phyloP scores from a whole-genome alignment of 2,888 invertebrate species.

The Amphipoea oculea region DNA sequence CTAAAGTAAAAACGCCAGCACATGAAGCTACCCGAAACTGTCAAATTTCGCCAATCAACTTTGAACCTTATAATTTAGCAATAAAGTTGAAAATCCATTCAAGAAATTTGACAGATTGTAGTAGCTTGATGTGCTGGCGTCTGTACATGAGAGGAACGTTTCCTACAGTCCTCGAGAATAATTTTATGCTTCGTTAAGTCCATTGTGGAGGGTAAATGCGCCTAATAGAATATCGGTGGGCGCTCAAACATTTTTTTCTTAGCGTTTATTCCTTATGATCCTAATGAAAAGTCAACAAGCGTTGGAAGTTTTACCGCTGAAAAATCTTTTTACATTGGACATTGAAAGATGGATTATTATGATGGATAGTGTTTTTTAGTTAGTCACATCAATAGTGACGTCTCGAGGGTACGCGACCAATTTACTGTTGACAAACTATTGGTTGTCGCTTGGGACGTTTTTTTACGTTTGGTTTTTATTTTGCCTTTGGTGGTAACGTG shows the following conservation, averaged over 20 bases:
- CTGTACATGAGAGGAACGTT: slow-evolving; percentile 80
- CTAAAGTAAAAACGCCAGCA: slow-evolving; percentile 69
- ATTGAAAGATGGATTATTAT: slow-evolving; percentile 77
- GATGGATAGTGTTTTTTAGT: slow-evolving; percentile 75
- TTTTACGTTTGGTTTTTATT: slow-evolving; percentile 32
- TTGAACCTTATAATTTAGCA: too few species aligned
- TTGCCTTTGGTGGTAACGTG: slow-evolving; percentile 9
- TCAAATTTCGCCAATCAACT: too few species aligned
- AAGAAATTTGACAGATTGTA: too few species aligned
- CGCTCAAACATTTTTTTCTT: slow-evolving; percentile 67
- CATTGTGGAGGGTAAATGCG: slow-evolving; percentile 83
- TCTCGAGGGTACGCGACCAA: slow-evolving; percentile 68
- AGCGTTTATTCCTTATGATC: slow-evolving; percentile 60
- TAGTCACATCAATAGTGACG: slow-evolving; percentile 60
- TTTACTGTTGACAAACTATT: slow-evolving; percentile 71
- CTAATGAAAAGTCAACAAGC: slow-evolving; percentile 82
- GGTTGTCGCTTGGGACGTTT: slow-evolving; percentile 32
- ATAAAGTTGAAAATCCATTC: too few species aligned
- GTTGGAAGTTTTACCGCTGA: slow-evolving; percentile 62
- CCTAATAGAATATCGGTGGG: slow-evolving; percentile 75
- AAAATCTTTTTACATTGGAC: slow-evolving; percentile 71
- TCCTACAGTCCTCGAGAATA: slow-evolving; percentile 84
- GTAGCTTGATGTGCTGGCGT: too few species aligned
- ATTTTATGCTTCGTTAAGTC: slow-evolving; percentile 88
- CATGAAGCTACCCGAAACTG: too few species aligned